Evolutionary conservation across 2,797 vertebrate species (phyloP).

Genomic region (Sebastiscus albofasciatus): DNA sequence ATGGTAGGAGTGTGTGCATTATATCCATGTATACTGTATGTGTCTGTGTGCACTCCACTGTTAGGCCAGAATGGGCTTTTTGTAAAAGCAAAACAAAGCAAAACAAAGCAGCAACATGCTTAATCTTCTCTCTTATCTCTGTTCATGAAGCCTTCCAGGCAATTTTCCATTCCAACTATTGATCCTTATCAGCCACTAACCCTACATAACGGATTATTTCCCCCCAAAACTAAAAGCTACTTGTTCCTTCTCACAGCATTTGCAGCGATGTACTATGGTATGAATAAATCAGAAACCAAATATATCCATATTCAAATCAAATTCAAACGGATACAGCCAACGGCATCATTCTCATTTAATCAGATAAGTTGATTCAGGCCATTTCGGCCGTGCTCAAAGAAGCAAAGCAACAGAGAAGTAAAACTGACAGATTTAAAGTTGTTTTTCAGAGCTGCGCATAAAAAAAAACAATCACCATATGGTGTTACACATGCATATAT

Average conservation of each 20-base stretch:
- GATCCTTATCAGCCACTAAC: constrained; percentile 86
- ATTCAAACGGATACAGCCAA: background rate
- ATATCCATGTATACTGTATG: background rate
- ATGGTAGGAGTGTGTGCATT: background rate
- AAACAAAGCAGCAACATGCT: constrained; percentile 77
- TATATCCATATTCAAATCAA: constrained; percentile 1
- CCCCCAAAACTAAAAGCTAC: constrained; percentile 80
- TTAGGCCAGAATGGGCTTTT: background rate
- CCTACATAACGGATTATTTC: constrained; percentile 82
- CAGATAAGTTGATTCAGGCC: background rate
- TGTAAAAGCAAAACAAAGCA: constrained; percentile 35
- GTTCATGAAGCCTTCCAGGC: constrained; percentile 84
- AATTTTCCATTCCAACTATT: constrained; percentile 86
- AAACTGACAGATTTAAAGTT: background rate
- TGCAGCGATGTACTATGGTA: constrained; percentile 43
- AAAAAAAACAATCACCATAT: background rate
- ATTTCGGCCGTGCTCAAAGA: background rate
- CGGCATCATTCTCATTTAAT: background rate
- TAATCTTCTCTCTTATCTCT: constrained; percentile 88
- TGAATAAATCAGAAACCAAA: constrained; percentile 12
- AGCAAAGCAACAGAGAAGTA: background rate
- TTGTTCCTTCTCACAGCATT: constrained; percentile 42
- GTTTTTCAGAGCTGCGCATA: background rate
- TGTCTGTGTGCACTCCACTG: constrained; percentile 9
- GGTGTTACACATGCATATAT: background rate